Conservation (phyloP, 2,113 vertebrate species). For the Gnathonemus longibarbis region DNA sequence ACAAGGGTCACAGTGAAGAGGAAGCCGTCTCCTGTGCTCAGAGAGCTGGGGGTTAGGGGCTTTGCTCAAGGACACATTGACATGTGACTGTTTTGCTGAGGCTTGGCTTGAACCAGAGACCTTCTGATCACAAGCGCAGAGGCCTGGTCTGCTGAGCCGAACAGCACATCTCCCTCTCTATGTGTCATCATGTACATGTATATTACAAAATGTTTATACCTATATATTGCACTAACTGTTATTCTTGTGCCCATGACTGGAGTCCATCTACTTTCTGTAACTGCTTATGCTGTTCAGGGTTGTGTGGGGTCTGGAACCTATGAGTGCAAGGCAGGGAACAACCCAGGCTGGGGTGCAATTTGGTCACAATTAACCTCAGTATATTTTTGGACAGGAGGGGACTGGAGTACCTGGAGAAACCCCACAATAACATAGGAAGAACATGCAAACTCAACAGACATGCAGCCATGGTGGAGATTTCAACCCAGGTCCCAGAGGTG, state of each 20-base stretch:
- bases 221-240: not conserved
- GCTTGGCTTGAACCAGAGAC: not conserved
- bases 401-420: too few species aligned
- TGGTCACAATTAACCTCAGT: too few species aligned
- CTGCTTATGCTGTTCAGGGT: not conserved
- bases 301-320: not conserved
- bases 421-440: too few species aligned
- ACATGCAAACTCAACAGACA: too few species aligned
- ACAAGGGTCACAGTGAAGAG: not conserved
- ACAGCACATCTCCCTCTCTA: not conserved
- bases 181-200: not conserved
- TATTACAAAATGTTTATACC: not conserved
- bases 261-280: not conserved
- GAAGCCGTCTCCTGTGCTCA: not conserved
- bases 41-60: not conserved
- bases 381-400: too few species aligned
- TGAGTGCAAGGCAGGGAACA: not conserved
- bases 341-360: not conserved
- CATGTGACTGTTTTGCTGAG: not conserved
- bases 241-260: not conserved
- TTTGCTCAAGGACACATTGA: not conserved
- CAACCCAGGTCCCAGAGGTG: too few species aligned
- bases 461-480: too few species aligned
- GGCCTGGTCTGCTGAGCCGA: not conserved
- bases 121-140: not conserved